These are phyloP conservation scores for Tenthredo distinguenda DNA, from an alignment of 2,888 invertebrate genomes.

Conservation along the genomic window DNA sequence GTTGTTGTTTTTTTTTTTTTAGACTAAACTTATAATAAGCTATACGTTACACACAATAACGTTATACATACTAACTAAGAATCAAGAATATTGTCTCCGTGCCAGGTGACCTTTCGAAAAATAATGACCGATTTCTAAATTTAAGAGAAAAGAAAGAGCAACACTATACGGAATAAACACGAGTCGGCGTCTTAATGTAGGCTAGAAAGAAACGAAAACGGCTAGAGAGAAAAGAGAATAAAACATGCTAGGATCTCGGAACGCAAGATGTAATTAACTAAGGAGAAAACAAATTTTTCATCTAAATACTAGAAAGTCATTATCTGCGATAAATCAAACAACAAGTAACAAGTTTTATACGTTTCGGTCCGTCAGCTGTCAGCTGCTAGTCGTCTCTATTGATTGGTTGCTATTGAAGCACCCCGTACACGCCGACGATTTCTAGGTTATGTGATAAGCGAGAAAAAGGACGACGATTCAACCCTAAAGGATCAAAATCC, in stretches of 20 bases:
- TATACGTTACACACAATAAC: neutral
- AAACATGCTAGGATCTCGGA: neutral
- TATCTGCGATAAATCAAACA: neutral
- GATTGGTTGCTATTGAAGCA: slow-evolving; percentile 49
- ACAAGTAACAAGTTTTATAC: neutral
- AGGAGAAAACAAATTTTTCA: neutral
- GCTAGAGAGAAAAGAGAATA: neutral
- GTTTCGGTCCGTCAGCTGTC: slow-evolving; percentile 35
- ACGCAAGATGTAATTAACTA: neutral
- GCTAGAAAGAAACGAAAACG: neutral
- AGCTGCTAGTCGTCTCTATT: slow-evolving; percentile 44
- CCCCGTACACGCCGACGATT: slow-evolving; percentile 38
- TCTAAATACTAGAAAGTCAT: neutral
- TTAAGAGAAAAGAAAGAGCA: neutral
- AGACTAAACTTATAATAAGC: neutral
- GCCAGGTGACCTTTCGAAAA: slow-evolving; percentile 4
- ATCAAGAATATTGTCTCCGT: neutral
- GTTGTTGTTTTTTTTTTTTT: neutral
- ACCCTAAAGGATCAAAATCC: neutral
- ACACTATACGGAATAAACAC: neutral
- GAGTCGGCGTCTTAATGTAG: neutral
- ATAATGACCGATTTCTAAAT: slow-evolving; percentile 1
- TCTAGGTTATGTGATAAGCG: slow-evolving; percentile 44
- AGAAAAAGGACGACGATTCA: neutral
- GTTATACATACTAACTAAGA: neutral